Evolutionary conservation across 2,888 invertebrate species (phyloP), one percentile per base, ranked within the genome.

Genomic region (Panopea generosa): DNA sequence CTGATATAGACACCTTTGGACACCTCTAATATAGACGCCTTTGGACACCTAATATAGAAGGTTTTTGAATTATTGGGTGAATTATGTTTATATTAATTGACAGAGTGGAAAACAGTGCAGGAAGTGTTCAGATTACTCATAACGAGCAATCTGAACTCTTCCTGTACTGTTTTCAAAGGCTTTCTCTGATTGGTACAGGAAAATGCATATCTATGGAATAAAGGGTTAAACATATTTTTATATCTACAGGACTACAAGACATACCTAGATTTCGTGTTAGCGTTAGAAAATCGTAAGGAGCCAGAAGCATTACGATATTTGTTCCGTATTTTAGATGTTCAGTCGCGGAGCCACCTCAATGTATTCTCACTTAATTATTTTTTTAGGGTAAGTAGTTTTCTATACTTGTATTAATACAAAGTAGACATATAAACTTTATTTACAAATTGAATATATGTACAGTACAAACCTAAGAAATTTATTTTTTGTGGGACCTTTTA

Each of bases 291-390:
- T 93, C 94, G 97, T 22, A 95, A 96, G 77, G 98, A 98, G 91
- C 97, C 98, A 0, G 97, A 98, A 85, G 96, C 98, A 0, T 93
- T 98, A 26, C 96, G 97, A 38, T 99, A 97, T 91, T 94, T 99
- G 61, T 99, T 99, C 93, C 94, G 96, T 38, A 96, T 99, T 76
- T 93, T 99, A 11, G 99, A 99, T 93, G 96, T 98, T 68, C 96
- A 97, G 90, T 95, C 96, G 61, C 95, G 95, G 86, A 97, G 98
- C 1, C 97, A 96, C 90, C 93, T 99, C 63, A 97, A 98, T 87
- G 95, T 96, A 0, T 98, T 98, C 92, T 96, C 97, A 0, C 94
- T 99, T 14, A 97, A 98, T 89, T 99, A 96, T 91, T 99, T 98
- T 92, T 98, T 97, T 87, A 95, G 96, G 93, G 96, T 96, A 90